Percentiles rank a stretch among this genome's conserved stretches.
Evolutionary conservation across 2,797 vertebrate species (phyloP).

Genomic region (Neosilurus mollespiculum): DNA sequence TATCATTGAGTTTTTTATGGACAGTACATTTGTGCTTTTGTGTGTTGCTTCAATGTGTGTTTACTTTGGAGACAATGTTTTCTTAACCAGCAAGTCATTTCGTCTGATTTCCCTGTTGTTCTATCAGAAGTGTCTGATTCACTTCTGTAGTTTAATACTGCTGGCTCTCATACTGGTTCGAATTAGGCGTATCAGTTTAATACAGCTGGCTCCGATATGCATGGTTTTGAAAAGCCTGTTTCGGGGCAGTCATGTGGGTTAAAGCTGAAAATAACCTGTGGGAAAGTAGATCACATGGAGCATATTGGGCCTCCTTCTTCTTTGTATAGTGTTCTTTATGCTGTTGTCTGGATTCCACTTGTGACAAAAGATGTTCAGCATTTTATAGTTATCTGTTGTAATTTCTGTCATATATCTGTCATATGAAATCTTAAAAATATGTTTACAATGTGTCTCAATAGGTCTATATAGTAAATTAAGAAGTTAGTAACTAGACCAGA

Average conservation of each 20-base stretch:
- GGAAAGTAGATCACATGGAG: slow-evolving; percentile 26
- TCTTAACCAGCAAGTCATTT: slow-evolving; percentile 57
- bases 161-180: not conserved
- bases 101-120: slow-evolving; percentile 40
- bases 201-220: slow-evolving; percentile 23
- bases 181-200: not conserved
- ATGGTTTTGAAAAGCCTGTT: slow-evolving; percentile 13
- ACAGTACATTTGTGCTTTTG: slow-evolving; percentile 61
- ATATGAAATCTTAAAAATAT: slow-evolving; percentile 43
- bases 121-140: slow-evolving; percentile 18
- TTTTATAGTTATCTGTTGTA: slow-evolving; percentile 48
- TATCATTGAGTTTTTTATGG: slow-evolving; percentile 66
- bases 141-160: not conserved
- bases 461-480: slow-evolving; percentile 32
- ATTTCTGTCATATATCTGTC: slow-evolving; percentile 41
- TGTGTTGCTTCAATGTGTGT: slow-evolving; percentile 66
- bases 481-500: slow-evolving; percentile 28
- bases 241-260: not conserved
- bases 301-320: slow-evolving; percentile 21
- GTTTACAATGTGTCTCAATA: slow-evolving; percentile 46
- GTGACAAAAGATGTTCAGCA: slow-evolving; percentile 41
- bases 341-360: slow-evolving; percentile 50
- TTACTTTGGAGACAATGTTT: slow-evolving; percentile 66
- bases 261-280: slow-evolving; percentile 10
- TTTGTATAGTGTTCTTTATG: slow-evolving; percentile 45